Conservation (phyloP, 2,888 invertebrate species). For the Ormyrus pomaceus region DNA sequence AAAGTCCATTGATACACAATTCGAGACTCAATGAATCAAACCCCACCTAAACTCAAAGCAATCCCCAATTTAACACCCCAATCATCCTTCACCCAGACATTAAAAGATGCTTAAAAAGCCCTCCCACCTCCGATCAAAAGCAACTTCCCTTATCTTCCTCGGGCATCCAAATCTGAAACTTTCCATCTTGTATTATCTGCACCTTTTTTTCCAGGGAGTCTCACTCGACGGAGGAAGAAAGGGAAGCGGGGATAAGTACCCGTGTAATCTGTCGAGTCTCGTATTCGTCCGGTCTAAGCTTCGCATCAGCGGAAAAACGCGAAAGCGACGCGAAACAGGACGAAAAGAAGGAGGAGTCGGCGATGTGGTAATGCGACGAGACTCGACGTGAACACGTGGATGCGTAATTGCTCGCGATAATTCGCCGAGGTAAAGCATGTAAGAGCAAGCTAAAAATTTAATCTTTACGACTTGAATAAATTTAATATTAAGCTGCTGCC, state of each 20-base stretch:
- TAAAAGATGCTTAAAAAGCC: neutral
- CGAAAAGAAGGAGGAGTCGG: neutral
- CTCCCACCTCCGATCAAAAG: neutral
- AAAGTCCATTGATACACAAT: no score
- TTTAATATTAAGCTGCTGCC: no score
- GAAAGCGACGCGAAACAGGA: conserved; percentile 5
- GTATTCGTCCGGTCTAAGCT: neutral
- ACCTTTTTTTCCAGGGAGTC: conserved; percentile 25
- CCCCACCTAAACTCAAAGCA: neutral
- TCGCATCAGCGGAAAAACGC: neutral
- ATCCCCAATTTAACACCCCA: neutral
- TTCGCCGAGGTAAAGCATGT: neutral
- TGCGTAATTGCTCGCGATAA: conserved; percentile 14
- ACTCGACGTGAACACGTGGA: neutral
- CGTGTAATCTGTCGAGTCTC: conserved; percentile 33
- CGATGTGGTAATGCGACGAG: neutral
- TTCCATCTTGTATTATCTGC: neutral
- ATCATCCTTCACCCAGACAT: neutral
- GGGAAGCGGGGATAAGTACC: conserved; percentile 14
- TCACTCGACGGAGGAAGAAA: neutral
- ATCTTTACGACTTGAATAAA: no score
- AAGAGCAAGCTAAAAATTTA: no score
- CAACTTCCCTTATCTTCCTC: neutral
- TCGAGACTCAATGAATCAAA: neutral
- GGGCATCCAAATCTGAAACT: conserved; percentile 25